Evolutionary conservation across 2,888 invertebrate genomes (phyloP).

Genomic region (Clistopyga incitator): DNA sequence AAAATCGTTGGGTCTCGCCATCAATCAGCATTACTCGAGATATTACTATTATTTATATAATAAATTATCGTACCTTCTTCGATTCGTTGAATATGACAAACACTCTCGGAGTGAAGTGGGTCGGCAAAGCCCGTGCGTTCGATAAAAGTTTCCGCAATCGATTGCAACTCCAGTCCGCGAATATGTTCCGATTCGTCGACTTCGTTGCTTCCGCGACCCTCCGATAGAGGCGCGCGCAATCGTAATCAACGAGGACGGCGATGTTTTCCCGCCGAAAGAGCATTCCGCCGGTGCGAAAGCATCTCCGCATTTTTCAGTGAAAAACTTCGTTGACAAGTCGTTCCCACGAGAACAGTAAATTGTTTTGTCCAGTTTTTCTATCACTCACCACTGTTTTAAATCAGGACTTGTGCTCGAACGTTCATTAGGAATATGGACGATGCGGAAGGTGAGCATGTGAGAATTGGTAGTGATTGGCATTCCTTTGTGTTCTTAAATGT

Average conservation of each 20-base stretch:
- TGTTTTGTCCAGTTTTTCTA: background rate
- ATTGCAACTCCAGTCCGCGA: background rate
- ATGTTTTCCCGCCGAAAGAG: conserved; percentile 34
- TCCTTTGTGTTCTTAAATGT: background rate
- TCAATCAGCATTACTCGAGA: background rate
- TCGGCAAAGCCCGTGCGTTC: conserved; percentile 52
- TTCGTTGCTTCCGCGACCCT: background rate
- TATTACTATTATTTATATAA: conserved; percentile 7
- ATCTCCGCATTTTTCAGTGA: background rate
- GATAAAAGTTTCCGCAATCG: background rate
- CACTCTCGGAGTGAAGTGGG: conserved; percentile 45
- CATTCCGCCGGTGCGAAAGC: conserved; percentile 1
- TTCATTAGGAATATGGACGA: conserved; percentile 22
- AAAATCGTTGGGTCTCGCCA: background rate
- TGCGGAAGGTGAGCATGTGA: background rate
- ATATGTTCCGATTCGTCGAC: background rate
- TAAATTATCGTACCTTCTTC: conserved; percentile 60
- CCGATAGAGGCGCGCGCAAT: background rate
- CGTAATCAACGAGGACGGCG: too few species aligned
- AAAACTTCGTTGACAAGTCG: conserved; percentile 5
- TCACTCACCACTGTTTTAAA: background rate
- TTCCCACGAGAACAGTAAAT: background rate
- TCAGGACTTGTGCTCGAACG: background rate
- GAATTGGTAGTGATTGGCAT: background rate
- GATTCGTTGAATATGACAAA: conserved; percentile 61